Conservation (phyloP, 2,888 invertebrate genomes). For the Aporophyla lueneburgensis region DNA sequence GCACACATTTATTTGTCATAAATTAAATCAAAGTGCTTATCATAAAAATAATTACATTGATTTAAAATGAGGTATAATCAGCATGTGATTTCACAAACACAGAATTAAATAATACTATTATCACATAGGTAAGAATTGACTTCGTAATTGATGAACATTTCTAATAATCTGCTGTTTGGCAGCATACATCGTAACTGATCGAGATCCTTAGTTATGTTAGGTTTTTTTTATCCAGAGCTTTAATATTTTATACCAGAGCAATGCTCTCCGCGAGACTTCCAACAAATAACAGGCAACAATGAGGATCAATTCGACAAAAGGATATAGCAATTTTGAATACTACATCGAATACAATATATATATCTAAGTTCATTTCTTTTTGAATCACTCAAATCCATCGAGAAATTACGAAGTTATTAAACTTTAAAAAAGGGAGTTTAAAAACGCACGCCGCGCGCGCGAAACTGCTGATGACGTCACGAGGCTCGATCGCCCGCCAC, state of each 20-base stretch:
- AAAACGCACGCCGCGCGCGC: no score
- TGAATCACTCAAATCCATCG: no score
- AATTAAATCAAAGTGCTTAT: conserved; percentile 1
- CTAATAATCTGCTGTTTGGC: neutral
- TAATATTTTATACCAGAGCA: neutral
- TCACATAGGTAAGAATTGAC: neutral
- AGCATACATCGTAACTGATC: neutral
- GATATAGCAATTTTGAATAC: no score
- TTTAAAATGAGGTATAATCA: neutral
- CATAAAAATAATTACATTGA: no score
- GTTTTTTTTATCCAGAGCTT: neutral
- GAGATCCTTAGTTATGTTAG: neutral
- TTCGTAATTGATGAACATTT: neutral
- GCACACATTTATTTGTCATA: conserved; percentile 27
- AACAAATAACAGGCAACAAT: neutral
- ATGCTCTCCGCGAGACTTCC: neutral
- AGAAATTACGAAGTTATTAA: no score
- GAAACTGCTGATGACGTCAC: no score
- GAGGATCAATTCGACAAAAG: no score
- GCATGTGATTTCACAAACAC: conserved; percentile 11
- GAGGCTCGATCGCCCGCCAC: no score
- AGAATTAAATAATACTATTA: neutral
- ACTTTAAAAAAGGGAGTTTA: no score
- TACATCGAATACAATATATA: no score
- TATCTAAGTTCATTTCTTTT: no score